Conservation (phyloP, 2,797 vertebrate genomes). For the Argyrosomus regius region DNA sequence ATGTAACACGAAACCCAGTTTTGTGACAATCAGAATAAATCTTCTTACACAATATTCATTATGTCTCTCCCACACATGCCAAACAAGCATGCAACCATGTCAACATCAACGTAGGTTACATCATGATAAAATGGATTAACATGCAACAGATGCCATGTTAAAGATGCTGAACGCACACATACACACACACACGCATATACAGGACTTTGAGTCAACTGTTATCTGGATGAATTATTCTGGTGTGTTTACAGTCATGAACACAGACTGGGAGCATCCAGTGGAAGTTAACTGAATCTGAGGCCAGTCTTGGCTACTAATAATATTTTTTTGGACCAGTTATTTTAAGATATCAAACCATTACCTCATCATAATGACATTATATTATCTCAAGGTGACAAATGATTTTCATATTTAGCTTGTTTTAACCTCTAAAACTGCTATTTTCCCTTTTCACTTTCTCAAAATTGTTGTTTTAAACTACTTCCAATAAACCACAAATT, state of each 20-base stretch:
- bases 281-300: neutral
- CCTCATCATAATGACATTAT: neutral
- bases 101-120: constrained; percentile 7
- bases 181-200: neutral
- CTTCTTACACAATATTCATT: constrained; percentile 23
- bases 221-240: neutral
- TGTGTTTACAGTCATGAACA: neutral
- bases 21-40: constrained; percentile 10
- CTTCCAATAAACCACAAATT: too few species aligned
- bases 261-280: neutral
- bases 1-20: neutral
- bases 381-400: neutral
- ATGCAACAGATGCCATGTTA: constrained; percentile 26
- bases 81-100: constrained; percentile 1
- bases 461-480: too few species aligned
- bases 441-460: neutral
- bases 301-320: neutral
- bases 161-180: neutral
- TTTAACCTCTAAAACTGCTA: neutral
- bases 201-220: neutral
- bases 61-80: neutral
- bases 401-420: neutral
- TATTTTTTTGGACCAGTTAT: neutral
- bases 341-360: neutral
- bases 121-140: constrained; percentile 8